phyloP scores from a whole-genome alignment of 1,140 invertebrate species.

The Saccostrea cuccullata region DNA sequence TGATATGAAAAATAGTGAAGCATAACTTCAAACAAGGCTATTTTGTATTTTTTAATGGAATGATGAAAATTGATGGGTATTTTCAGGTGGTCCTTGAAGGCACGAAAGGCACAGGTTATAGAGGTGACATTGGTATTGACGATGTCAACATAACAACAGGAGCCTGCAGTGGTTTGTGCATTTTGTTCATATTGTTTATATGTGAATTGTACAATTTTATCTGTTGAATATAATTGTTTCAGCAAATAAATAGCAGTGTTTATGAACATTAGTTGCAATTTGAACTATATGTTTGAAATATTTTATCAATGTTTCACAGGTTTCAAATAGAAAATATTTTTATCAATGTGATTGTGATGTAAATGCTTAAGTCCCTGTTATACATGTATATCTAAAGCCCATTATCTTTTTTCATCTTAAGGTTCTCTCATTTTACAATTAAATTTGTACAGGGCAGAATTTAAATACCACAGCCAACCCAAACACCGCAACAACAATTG shows the following conservation, averaged over 20 bases:
- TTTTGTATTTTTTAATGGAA: too few relatives aligned
- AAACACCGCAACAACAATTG: not conserved
- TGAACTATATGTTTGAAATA: too few relatives aligned
- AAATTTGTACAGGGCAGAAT: constrained; percentile 31
- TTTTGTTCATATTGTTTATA: not conserved
- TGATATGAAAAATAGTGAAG: not conserved
- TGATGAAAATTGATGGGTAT: not conserved
- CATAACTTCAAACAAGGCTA: not conserved
- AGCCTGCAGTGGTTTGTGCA: not conserved
- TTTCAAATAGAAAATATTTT: too few relatives aligned
- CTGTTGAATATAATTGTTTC: too few relatives aligned
- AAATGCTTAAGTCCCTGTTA: too few relatives aligned
- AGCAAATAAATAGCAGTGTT: too few relatives aligned
- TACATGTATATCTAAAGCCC: too few relatives aligned
- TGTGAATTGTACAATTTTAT: too few relatives aligned
- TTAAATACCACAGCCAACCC: constrained; percentile 11
- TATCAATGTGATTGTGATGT: too few relatives aligned
- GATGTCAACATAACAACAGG: constrained; percentile 61
- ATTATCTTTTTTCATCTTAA: not conserved
- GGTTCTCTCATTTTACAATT: not conserved
- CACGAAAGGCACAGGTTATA: constrained; percentile 62
- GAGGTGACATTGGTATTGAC: constrained; percentile 74
- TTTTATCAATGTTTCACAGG: too few relatives aligned
- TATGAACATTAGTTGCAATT: too few relatives aligned
- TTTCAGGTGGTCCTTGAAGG: constrained; percentile 66